Conservation (phyloP, 2,888 invertebrate species). For the Eupsilia transversa region DNA sequence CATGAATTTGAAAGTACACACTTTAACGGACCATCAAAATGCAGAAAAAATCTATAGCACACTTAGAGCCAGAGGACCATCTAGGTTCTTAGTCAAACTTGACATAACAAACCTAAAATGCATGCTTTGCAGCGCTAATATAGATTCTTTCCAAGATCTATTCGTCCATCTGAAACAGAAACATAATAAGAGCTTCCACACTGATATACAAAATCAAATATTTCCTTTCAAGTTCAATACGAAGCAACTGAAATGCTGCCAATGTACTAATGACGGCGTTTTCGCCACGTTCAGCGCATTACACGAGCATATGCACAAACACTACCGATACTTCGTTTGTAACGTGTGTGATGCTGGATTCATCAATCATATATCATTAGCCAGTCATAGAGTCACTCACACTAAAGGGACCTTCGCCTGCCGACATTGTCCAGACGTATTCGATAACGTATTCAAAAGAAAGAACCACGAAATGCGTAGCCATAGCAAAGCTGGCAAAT, state of each 20-base stretch:
- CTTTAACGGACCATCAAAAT: conserved; percentile 50
- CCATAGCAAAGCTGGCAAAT: conserved; percentile 64
- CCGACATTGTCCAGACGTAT: conserved; percentile 80
- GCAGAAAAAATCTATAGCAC: conserved; percentile 29
- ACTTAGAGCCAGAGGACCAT: conserved; percentile 24
- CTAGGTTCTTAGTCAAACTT: conserved; percentile 43
- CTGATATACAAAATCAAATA: conserved; percentile 68
- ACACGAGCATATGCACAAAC: conserved; percentile 76
- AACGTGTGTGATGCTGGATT: conserved; percentile 77
- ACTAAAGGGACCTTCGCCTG: conserved; percentile 75
- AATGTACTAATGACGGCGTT: conserved; percentile 51
- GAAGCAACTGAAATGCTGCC: conserved; percentile 51
- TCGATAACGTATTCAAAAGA: conserved; percentile 80
- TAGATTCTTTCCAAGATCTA: conserved; percentile 53
- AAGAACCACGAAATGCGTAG: conserved; percentile 82
- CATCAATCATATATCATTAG: conserved; percentile 69
- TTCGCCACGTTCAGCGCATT: conserved; percentile 68
- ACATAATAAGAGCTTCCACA: conserved; percentile 56
- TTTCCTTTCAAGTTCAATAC: conserved; percentile 64
- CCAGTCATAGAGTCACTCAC: conserved; percentile 72
- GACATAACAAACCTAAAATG: conserved; percentile 58
- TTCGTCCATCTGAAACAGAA: conserved; percentile 49
- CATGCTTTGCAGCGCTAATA: conserved; percentile 48
- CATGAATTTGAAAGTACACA: conserved; percentile 76
- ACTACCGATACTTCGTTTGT: conserved; percentile 79